phyloP scores from a whole-genome alignment of 2,888 invertebrate genomes.

The Hirudinaria manillensis region DNA sequence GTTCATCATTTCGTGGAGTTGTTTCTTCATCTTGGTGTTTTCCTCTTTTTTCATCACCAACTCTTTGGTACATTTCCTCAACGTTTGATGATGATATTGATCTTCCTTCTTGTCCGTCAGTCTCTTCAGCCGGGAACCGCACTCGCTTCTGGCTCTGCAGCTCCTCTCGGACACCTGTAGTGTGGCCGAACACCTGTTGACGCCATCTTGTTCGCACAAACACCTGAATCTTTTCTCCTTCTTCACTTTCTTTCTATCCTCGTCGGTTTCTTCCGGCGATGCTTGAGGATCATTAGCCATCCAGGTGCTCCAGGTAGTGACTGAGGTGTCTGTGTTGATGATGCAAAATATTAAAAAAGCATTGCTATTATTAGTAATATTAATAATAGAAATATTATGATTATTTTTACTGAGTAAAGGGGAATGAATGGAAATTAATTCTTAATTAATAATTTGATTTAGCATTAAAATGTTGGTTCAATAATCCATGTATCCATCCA shows the following conservation, averaged over 20 bases:
- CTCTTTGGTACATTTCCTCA: constrained; percentile 7
- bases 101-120: not conserved
- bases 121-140: constrained; percentile 14
- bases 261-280: not conserved
- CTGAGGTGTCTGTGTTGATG: not conserved
- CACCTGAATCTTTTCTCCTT: constrained; percentile 20
- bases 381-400: too few species aligned
- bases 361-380: too few species aligned
- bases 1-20: not conserved
- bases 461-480: too few species aligned
- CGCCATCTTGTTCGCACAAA: constrained; percentile 2
- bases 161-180: constrained; percentile 15
- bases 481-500: too few species aligned
- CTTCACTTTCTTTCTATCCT: not conserved
- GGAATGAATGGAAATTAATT: too few species aligned
- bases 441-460: too few species aligned
- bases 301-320: constrained; percentile 6
- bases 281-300: not conserved
- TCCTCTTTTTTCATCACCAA: not conserved
- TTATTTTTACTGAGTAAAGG: too few species aligned
- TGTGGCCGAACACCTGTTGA: not conserved
- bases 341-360: not conserved
- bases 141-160: not conserved
- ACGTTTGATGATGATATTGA: not conserved
- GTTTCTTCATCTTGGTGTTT: constrained; percentile 9